phyloP scores from a whole-genome alignment of 2,888 invertebrate genomes.

The Drosophila mayaguana region DNA sequence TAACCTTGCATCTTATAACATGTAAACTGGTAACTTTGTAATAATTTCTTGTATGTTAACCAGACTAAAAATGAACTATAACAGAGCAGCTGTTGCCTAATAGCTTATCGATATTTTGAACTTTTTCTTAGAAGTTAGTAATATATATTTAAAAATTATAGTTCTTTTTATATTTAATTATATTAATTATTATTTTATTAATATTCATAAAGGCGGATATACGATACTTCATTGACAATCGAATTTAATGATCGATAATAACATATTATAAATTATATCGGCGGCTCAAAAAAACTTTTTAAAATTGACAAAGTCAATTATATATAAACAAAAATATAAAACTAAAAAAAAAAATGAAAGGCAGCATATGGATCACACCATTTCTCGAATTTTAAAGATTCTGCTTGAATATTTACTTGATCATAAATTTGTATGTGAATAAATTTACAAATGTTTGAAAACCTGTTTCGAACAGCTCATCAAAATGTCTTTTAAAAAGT shows the following conservation, averaged over 20 bases:
- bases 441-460: conserved; percentile 21
- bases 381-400: neutral
- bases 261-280: neutral
- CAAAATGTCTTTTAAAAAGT: conserved; percentile 13
- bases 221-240: neutral
- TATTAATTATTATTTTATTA: neutral
- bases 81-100: conserved; percentile 22
- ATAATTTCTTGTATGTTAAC: neutral
- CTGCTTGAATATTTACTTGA: neutral
- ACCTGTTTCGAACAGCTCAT: conserved; percentile 39
- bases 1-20: conserved; percentile 4
- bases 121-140: accelerated
- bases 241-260: neutral
- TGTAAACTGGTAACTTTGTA: neutral
- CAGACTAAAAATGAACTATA: neutral
- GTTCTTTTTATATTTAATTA: neutral
- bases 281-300: neutral
- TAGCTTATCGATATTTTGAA: conserved; percentile 9
- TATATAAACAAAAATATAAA: neutral
- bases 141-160: neutral
- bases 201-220: neutral
- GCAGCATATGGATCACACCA: neutral
- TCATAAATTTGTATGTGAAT: neutral
- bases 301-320: neutral
- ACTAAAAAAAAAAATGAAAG: neutral